Evolutionary conservation across 2,888 invertebrate species (phyloP), one percentile per base, ranked within the genome.

Genomic region (Strigamia transsilvanica): DNA sequence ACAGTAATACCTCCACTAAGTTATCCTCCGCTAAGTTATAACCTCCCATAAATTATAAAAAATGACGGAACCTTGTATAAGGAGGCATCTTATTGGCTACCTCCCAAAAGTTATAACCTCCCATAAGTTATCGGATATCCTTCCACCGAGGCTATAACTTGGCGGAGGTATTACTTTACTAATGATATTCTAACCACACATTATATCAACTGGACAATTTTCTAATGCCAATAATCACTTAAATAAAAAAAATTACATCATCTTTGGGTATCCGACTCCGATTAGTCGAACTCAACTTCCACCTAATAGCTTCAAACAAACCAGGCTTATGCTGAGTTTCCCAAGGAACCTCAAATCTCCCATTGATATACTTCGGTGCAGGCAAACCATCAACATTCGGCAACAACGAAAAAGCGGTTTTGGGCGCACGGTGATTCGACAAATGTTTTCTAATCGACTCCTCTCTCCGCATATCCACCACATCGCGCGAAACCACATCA

Each of bases 331-430:
- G 84, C 86, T 86, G 86, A 18, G 86, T 86, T 21, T 84, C 83
- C 87, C 87, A 87, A 18, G 87, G 87, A 83, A 87, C 87, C n/a
- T 85, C 82, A 84, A 84, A 87, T 73, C 85, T 81, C 9, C 86
- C 87, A 84, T 86, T 84, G 77, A 85, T 83, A 80, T 83, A 84
- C 15, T 86, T 78, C n/a, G 87, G 86, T 79, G 18, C 21, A 18
- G 79, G 79, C n/a, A 79, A 34, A 79, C 9, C 7, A 13, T 38
- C 38, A 23, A 18, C 15, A 32, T 27, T 32, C 5, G 1, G 6
- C 2, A 15, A 15, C 23, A 27, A 77, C 6, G 18, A 15, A 18
- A 23, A 77, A 21, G 7, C 27, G 6, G 6, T 3, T 18, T 18
- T 13, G 10, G 0, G 10, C 21, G 18, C 21, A 6, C 38, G 15